A percentile compares a stretch with the other conserved stretches of the same genome.
Conservation (phyloP, 2,888 invertebrate genomes). For the Drosophila paranaensis region DNA sequence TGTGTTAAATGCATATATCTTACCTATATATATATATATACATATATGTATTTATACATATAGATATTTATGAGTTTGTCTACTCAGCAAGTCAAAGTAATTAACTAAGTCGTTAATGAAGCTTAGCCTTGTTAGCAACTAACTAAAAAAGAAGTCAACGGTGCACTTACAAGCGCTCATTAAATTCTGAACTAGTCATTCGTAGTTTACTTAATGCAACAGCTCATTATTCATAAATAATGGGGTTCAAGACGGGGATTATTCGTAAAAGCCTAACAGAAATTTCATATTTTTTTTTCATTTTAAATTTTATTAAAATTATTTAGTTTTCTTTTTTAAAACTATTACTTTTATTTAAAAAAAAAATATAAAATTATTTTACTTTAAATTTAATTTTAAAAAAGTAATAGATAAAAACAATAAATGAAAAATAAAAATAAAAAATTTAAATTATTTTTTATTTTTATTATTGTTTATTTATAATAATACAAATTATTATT, state of each 20-base stretch:
- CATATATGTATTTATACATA: neutral
- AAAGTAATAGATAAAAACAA: too few species aligned
- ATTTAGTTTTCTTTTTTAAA: neutral
- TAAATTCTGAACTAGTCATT: neutral
- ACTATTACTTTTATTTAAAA: too few species aligned
- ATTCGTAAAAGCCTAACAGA: too few species aligned
- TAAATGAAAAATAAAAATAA: too few species aligned
- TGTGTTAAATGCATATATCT: neutral
- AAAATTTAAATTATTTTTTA: too few species aligned
- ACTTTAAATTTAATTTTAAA: too few species aligned
- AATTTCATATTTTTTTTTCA: neutral
- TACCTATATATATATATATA: neutral
- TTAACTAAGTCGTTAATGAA: neutral
- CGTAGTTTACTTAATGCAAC: neutral
- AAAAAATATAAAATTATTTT: too few species aligned
- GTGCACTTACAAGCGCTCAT: constrained; percentile 6
- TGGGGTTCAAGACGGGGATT: neutral
- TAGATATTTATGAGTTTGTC: neutral
- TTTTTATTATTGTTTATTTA: too few species aligned
- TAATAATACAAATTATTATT: neutral
- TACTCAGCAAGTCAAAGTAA: neutral
- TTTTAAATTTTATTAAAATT: neutral
- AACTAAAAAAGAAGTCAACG: neutral
- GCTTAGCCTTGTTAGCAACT: constrained; percentile 4
- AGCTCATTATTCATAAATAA: neutral